Percentiles rank a stretch among this genome's conserved stretches.
Conservation (phyloP, 37 sponge, comb jelly and placozoan genomes). For the Bolinopsis microptera region DNA sequence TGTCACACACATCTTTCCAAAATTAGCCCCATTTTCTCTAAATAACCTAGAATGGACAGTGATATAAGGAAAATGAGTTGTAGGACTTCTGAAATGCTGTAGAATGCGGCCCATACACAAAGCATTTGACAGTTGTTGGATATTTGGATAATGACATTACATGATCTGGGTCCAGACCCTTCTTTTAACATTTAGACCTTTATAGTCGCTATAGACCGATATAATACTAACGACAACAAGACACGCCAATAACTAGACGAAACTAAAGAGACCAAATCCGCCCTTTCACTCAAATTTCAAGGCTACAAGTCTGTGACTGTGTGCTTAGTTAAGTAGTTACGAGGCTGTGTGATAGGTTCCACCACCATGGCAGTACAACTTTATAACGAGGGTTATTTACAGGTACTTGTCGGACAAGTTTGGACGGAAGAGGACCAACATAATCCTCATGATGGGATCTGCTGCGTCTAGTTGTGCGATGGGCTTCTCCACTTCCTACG, state of each 20-base stretch:
- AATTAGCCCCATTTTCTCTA: not conserved
- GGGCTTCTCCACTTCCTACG: constrained; percentile 20
- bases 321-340: too few relatives aligned
- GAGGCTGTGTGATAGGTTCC: too few relatives aligned
- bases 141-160: not conserved
- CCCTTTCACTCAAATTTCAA: not conserved
- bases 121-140: not conserved
- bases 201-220: not conserved
- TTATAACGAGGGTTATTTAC: not conserved
- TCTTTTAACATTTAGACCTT: not conserved
- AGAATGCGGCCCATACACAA: not conserved
- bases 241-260: not conserved
- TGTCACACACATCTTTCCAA: not conserved
- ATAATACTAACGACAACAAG: not conserved
- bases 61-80: not conserved
- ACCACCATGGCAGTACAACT: not conserved
- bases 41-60: not conserved
- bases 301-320: not conserved
- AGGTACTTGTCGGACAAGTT: constrained; percentile 33
- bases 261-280: not conserved
- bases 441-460: constrained; percentile 28
- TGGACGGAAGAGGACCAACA: constrained; percentile 9
- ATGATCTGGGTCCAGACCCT: not conserved
- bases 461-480: constrained; percentile 8
- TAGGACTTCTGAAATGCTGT: not conserved